Evolutionary conservation across 2,113 vertebrate genomes (phyloP).

Genomic region (Oryzias celebensis): DNA sequence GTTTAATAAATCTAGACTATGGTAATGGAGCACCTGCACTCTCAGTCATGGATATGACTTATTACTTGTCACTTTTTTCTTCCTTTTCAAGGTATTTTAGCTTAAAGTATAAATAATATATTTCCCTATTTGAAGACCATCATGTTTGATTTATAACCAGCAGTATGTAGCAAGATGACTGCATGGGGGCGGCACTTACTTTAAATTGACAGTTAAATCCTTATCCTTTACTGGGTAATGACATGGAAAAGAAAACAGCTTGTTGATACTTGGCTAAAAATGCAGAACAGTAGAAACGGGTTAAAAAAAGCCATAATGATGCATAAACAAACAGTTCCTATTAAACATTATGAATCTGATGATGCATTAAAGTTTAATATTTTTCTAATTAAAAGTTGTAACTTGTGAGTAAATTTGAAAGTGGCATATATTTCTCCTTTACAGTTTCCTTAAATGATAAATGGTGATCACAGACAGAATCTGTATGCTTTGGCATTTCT

Average conservation of each 20-base stretch:
- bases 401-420: no score
- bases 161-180: constrained; percentile 51
- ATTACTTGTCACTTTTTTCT: constrained; percentile 62
- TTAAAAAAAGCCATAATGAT: no score
- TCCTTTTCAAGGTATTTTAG: constrained; percentile 75
- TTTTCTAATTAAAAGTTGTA: no score
- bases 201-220: constrained; percentile 48
- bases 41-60: constrained; percentile 66
- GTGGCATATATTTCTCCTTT: no score
- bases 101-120: constrained; percentile 79
- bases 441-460: no score
- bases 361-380: no score
- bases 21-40: constrained; percentile 61
- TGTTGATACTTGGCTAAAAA: not conserved
- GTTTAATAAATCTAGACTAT: constrained; percentile 66
- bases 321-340: no score
- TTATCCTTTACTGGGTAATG: constrained; percentile 11
- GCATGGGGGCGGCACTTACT: constrained; percentile 44
- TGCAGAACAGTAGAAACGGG: no score
- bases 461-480: no score
- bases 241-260: not conserved
- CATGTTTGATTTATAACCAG: constrained; percentile 76
- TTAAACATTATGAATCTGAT: no score
- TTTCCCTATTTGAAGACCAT: constrained; percentile 77
- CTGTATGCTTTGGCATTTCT: no score